A percentile compares a stretch with the other conserved stretches of the same genome.
These are phyloP conservation scores for Phasia obesa DNA, from an alignment of 2,888 invertebrate species.

Conservation along the genomic window DNA sequence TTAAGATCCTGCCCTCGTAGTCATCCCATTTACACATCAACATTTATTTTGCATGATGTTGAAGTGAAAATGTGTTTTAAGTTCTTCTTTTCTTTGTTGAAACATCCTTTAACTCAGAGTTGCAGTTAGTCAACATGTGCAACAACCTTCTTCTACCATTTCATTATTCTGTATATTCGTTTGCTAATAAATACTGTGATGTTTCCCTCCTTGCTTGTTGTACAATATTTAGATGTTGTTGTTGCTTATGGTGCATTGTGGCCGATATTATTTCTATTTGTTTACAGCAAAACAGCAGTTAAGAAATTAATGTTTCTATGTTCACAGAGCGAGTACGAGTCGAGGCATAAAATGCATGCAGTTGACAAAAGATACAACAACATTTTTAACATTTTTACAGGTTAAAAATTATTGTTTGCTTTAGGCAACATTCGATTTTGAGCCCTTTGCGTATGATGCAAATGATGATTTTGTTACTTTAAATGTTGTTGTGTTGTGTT, in stretches of 20 bases:
- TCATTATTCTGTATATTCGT: conserved; percentile 25
- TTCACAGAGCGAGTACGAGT: conserved; percentile 4
- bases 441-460: conserved; percentile 31
- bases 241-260: conserved; percentile 16
- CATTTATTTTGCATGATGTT: conserved; percentile 34
- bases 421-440: conserved; percentile 28
- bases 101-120: conserved; percentile 35
- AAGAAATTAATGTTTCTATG: conserved; percentile 49
- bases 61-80: conserved; percentile 39
- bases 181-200: conserved; percentile 44
- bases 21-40: conserved; percentile 27
- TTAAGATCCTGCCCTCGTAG: conserved; percentile 45
- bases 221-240: conserved; percentile 1
- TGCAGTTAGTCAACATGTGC: conserved; percentile 53
- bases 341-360: conserved; percentile 38
- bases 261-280: conserved; percentile 50
- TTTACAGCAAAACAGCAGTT: conserved; percentile 57
- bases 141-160: conserved; percentile 65
- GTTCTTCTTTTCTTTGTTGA: conserved; percentile 18
- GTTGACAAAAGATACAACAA: conserved; percentile 65
- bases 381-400: conserved; percentile 56
- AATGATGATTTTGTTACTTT: conserved; percentile 15
- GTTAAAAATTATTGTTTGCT: conserved; percentile 56
- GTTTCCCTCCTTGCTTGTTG: conserved; percentile 21
- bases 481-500: neutral